These are phyloP conservation scores for Callyntrura sp. DNA, from an alignment of 2,888 invertebrate species.

Conservation along the genomic window DNA sequence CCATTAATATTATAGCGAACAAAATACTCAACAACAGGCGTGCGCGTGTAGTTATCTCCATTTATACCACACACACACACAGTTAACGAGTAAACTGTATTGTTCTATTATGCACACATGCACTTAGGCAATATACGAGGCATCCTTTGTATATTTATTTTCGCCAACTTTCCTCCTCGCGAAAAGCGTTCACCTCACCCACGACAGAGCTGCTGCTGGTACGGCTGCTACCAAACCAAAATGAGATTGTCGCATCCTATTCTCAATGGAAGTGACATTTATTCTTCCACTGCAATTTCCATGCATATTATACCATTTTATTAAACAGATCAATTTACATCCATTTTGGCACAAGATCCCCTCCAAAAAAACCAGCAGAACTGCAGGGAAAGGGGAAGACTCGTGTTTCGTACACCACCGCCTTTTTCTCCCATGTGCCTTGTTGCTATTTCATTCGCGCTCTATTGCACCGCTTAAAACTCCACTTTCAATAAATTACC, in stretches of 20 bases:
- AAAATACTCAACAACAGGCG: no score
- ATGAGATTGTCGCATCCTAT: constrained; percentile 1
- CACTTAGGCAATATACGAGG: not conserved
- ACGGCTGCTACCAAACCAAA: not conserved
- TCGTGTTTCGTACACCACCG: not conserved
- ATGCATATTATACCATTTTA: constrained; percentile 42
- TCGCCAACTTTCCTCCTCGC: not conserved
- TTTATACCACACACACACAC: constrained; percentile 33
- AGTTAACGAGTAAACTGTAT: not conserved
- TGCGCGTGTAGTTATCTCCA: not conserved
- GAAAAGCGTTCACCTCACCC: not conserved
- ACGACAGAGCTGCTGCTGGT: no score
- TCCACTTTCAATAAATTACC: constrained; percentile 20
- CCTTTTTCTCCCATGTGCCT: constrained; percentile 45
- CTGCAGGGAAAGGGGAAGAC: not conserved
- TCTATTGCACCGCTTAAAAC: constrained; percentile 21
- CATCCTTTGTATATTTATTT: not conserved
- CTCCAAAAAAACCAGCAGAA: no score
- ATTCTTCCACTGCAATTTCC: constrained; percentile 60
- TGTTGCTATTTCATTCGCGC: constrained; percentile 56
- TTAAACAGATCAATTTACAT: constrained; percentile 59
- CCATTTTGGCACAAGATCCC: constrained; percentile 36
- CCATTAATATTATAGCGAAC: no score
- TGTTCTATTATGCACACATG: not conserved
- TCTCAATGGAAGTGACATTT: constrained; percentile 18